These are phyloP conservation scores for Romanogobio albipinnatus DNA, from an alignment of 2,113 vertebrate species.

Conservation along the genomic window DNA sequence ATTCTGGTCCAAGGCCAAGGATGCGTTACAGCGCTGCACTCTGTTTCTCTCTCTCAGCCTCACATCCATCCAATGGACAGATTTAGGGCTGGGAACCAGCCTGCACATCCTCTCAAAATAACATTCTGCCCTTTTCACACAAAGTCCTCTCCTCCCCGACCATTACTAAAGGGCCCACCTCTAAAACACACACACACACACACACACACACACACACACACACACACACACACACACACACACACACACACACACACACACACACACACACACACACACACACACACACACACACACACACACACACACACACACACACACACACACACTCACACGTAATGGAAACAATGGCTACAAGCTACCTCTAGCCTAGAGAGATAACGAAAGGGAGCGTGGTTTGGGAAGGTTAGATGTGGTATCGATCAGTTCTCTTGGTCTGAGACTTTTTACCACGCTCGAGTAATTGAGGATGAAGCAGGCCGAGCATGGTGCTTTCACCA, in stretches of 20 bases:
- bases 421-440: constrained; percentile 40
- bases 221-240: constrained; percentile 28
- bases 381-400: constrained; percentile 22
- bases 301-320: constrained; percentile 19
- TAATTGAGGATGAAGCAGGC: constrained; percentile 47
- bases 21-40: neutral
- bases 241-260: constrained; percentile 17
- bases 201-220: constrained; percentile 30
- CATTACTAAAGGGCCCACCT: constrained; percentile 35
- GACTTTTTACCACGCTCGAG: constrained; percentile 39
- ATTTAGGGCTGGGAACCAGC: constrained; percentile 29
- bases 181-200: constrained; percentile 5
- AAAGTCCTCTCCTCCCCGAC: neutral
- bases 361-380: neutral
- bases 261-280: constrained; percentile 19
- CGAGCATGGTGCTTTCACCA: constrained; percentile 9
- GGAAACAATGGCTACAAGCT: constrained; percentile 6
- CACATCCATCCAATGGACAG: constrained; percentile 38
- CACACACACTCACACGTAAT: constrained; percentile 27
- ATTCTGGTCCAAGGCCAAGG: constrained; percentile 30
- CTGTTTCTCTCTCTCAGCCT: constrained; percentile 42
- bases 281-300: constrained; percentile 19
- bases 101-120: constrained; percentile 26
- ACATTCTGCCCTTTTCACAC: constrained; percentile 31
- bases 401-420: constrained; percentile 39